Evolutionary conservation across 2,888 invertebrate genomes (phyloP).

Genomic region (Perdita meconis): DNA sequence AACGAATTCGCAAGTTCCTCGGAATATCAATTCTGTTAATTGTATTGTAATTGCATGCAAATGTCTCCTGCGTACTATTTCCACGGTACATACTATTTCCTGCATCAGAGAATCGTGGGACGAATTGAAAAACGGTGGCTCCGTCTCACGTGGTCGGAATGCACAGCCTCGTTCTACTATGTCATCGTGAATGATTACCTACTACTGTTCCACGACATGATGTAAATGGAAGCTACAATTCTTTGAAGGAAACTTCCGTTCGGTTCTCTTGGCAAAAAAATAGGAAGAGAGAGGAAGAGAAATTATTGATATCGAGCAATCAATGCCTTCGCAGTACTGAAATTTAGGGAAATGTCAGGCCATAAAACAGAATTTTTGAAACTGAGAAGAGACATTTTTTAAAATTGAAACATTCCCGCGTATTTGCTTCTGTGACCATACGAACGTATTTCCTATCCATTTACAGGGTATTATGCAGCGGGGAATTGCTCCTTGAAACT

Average conservation of each 20-base stretch:
- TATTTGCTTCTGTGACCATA: background rate
- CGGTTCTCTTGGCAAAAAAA: too few relatives aligned
- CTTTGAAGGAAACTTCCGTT: background rate
- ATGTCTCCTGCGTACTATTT: constrained; percentile 46
- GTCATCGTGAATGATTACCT: constrained; percentile 1
- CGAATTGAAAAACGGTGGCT: constrained; percentile 39
- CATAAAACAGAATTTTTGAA: constrained; percentile 4
- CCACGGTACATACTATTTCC: constrained; percentile 44
- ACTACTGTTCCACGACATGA: background rate
- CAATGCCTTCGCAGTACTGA: background rate
- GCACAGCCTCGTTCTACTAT: constrained; percentile 18
- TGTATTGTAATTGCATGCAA: constrained; percentile 59
- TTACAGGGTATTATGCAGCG: constrained; percentile 42
- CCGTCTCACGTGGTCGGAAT: constrained; percentile 23
- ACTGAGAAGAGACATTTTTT: background rate
- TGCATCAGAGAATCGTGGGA: constrained; percentile 38
- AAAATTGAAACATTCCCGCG: too few relatives aligned
- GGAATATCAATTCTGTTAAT: constrained; percentile 47
- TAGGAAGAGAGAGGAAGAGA: too few relatives aligned
- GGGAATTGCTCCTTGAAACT: constrained; percentile 46
- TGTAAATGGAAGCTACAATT: background rate
- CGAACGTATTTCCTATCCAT: constrained; percentile 12
- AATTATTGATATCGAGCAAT: background rate
- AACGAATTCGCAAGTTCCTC: constrained; percentile 32
- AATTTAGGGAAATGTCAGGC: background rate